phyloP scores from a whole-genome alignment of 2,113 vertebrate species.

The Arothron firmamentum region DNA sequence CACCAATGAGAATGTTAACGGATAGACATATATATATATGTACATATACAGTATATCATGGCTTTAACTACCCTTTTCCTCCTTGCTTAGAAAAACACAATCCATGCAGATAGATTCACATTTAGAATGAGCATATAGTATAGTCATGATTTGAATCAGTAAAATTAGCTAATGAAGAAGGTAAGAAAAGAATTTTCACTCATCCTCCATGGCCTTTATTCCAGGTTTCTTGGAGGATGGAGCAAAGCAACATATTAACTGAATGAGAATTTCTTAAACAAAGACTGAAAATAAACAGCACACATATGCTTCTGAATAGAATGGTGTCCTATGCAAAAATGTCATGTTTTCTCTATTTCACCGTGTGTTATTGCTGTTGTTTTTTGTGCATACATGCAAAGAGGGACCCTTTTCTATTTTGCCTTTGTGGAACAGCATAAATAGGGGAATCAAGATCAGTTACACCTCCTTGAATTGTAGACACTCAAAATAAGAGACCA shows the following conservation, averaged over 20 bases:
- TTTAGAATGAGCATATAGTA: neutral
- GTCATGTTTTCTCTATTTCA: too few relatives aligned
- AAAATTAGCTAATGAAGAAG: slow-evolving; percentile 5
- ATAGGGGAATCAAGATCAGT: slow-evolving; percentile 13
- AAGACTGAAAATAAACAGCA: neutral
- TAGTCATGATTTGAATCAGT: slow-evolving; percentile 1
- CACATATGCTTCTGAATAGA: neutral
- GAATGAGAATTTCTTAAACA: neutral
- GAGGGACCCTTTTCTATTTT: neutral
- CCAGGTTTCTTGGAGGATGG: too few relatives aligned
- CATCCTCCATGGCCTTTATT: neutral
- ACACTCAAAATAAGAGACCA: neutral
- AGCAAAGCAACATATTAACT: neutral
- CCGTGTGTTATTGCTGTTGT: neutral
- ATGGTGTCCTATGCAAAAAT: neutral
- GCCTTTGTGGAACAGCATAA: neutral
- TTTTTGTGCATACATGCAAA: neutral
- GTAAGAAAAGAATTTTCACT: neutral
- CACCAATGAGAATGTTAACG: neutral
- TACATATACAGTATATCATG: too few relatives aligned
- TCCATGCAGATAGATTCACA: slow-evolving; percentile 2
- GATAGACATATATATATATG: neutral
- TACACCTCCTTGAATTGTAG: neutral
- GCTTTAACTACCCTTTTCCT: slow-evolving; percentile 6
- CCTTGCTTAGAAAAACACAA: slow-evolving; percentile 11